Conservation (phyloP, 1,140 invertebrate genomes). For the Venustaconcha ellipsiformis region DNA sequence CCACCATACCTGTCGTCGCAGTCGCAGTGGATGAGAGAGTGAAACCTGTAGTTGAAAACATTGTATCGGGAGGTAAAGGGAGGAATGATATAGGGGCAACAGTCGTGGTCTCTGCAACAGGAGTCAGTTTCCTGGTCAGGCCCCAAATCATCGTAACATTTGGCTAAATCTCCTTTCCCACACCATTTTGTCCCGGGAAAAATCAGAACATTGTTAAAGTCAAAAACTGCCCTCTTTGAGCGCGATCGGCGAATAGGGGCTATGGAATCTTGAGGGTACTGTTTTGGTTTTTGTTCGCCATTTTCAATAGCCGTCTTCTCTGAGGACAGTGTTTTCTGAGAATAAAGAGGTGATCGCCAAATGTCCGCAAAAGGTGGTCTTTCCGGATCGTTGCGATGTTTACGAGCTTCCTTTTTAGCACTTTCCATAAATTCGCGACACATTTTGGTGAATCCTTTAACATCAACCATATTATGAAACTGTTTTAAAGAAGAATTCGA, state of each 20-base stretch:
- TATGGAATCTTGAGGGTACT: constrained; percentile 1
- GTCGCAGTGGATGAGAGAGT: constrained; percentile 87
- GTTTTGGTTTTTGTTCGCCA: not conserved
- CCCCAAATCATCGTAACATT: constrained; percentile 81
- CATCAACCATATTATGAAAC: constrained; percentile 8
- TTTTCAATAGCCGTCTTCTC: not conserved
- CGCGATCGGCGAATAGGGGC: not conserved
- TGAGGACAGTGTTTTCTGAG: not conserved
- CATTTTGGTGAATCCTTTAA: not conserved
- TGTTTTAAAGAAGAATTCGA: constrained; percentile 2
- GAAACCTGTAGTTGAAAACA: constrained; percentile 85
- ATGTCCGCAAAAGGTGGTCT: not conserved
- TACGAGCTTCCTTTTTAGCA: not conserved
- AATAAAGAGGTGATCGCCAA: constrained; percentile 4
- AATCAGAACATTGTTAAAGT: constrained; percentile 37
- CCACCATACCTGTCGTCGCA: constrained; percentile 85
- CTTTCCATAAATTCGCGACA: constrained; percentile 17
- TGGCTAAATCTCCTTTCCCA: constrained; percentile 82
- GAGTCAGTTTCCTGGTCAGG: constrained; percentile 81
- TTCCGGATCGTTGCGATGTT: not conserved
- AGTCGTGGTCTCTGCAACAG: constrained; percentile 87
- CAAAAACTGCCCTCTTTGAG: constrained; percentile 22
- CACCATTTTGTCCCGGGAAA: constrained; percentile 74
- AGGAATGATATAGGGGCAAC: constrained; percentile 84
- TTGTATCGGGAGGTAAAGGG: constrained; percentile 83